Conservation (phyloP, 2,888 invertebrate genomes). For the Hirtodrosophila confusa region DNA sequence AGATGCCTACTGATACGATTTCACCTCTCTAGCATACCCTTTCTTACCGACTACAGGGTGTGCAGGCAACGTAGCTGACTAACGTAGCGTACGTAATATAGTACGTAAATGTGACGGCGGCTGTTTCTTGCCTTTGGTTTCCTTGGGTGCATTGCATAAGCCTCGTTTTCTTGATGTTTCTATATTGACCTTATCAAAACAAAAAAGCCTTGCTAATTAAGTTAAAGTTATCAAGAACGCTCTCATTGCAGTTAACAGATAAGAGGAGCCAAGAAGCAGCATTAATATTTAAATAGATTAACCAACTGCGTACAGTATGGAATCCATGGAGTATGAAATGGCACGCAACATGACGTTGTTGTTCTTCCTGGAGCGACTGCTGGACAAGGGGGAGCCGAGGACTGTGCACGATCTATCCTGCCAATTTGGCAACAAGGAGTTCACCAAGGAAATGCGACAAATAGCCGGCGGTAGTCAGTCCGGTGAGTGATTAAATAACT, state of each 20-base stretch:
- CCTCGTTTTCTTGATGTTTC: slow-evolving; percentile 17
- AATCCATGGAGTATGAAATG: slow-evolving; percentile 96
- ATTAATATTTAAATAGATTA: slow-evolving; percentile 49
- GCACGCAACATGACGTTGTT: slow-evolving; percentile 97
- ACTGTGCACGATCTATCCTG: slow-evolving; percentile 99
- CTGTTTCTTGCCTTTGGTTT: slow-evolving; percentile 15
- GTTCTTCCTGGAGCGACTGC: slow-evolving; percentile 98
- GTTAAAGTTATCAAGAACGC: slow-evolving; percentile 27
- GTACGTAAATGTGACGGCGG: slow-evolving; percentile 34
- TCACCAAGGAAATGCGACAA: slow-evolving; percentile 99
- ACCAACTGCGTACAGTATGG: slow-evolving; percentile 86
- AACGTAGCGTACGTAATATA: slow-evolving; percentile 26
- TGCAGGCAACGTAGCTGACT: not conserved
- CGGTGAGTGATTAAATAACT: slow-evolving; percentile 85
- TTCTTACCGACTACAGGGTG: too few species aligned
- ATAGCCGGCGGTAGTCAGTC: slow-evolving; percentile 98
- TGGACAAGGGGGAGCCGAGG: slow-evolving; percentile 97
- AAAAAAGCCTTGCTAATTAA: slow-evolving; percentile 3
- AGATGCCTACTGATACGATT: too few species aligned
- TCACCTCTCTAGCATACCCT: too few species aligned
- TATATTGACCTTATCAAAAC: slow-evolving; percentile 20
- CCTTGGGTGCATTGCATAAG: slow-evolving; percentile 58
- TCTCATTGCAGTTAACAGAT: slow-evolving; percentile 66
- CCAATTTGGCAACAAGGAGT: slow-evolving; percentile 99
- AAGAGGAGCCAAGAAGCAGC: slow-evolving; percentile 20